Conservation (phyloP, 2,113 vertebrate genomes). For the Syngnathus scovelli region DNA sequence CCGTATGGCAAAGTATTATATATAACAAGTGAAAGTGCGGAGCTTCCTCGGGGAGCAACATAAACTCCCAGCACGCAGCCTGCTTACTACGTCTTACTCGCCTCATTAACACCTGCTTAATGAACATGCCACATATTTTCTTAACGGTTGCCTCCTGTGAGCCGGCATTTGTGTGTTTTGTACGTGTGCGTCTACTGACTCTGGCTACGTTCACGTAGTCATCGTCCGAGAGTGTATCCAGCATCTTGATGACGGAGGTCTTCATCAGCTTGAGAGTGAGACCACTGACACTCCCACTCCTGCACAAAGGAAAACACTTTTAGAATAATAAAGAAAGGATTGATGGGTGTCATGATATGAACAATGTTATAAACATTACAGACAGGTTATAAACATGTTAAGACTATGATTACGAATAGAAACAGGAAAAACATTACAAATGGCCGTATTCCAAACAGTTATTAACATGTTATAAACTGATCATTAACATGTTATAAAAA, state of each 20-base stretch:
- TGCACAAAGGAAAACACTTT: conserved; percentile 18
- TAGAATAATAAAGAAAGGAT: background rate
- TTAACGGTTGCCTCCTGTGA: background rate
- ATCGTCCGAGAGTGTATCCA: conserved; percentile 90
- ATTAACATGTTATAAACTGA: background rate
- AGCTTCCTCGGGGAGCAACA: conserved; percentile 32
- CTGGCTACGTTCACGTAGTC: conserved; percentile 87
- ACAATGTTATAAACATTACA: background rate
- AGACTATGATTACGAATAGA: no score
- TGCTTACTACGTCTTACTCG: conserved; percentile 12
- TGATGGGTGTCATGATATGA: background rate
- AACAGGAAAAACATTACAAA: no score
- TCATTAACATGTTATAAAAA: background rate
- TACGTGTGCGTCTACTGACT: conserved; percentile 38
- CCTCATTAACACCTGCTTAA: conserved; percentile 36
- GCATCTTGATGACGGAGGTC: conserved; percentile 87
- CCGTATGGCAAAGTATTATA: conserved; percentile 20
- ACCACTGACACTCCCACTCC: conserved; percentile 77
- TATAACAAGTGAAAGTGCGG: conserved; percentile 29
- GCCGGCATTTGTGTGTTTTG: background rate
- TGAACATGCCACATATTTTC: conserved; percentile 32
- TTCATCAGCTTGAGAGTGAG: conserved; percentile 96
- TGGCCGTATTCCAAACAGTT: no score
- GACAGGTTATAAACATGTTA: background rate
- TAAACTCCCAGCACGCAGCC: conserved; percentile 16